phyloP scores from a whole-genome alignment of 2,888 invertebrate species.

The Folsomia manolachei region DNA sequence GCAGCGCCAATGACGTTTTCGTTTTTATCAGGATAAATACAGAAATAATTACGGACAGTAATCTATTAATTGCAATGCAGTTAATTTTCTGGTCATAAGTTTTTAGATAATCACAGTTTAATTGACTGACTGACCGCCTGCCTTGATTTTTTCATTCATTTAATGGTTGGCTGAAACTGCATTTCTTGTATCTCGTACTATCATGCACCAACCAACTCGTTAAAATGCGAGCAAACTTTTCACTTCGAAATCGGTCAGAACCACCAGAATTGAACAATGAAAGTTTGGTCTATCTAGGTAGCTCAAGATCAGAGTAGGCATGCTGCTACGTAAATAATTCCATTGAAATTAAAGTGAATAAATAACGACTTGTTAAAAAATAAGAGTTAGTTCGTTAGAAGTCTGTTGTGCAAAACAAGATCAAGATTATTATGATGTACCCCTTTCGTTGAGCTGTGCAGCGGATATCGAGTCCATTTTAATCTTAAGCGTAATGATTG shows the following conservation, averaged over 20 bases:
- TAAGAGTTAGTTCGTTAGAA: too few species aligned
- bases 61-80: not conserved
- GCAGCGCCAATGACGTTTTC: too few species aligned
- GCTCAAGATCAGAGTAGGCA: not conserved
- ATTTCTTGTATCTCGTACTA: not conserved
- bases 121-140: too few species aligned
- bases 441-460: not conserved
- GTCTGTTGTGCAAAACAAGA: not conserved
- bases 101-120: not conserved
- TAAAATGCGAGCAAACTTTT: constrained; percentile 6
- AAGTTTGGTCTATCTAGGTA: not conserved
- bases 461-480: not conserved
- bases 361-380: too few species aligned
- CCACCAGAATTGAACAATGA: not conserved
- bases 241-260: constrained; percentile 7
- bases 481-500: not conserved
- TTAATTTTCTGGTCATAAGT: not conserved
- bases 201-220: too few species aligned
- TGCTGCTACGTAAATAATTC: not conserved
- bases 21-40: too few species aligned
- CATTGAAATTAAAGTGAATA: too few species aligned
- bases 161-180: not conserved
- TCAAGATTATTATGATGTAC: not conserved
- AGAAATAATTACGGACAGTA: not conserved
- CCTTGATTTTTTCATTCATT: not conserved